Evolutionary conservation across 2,113 vertebrate genomes (phyloP), one percentile per base, ranked within the genome.

Genomic region (Australoheros scitulus): DNA sequence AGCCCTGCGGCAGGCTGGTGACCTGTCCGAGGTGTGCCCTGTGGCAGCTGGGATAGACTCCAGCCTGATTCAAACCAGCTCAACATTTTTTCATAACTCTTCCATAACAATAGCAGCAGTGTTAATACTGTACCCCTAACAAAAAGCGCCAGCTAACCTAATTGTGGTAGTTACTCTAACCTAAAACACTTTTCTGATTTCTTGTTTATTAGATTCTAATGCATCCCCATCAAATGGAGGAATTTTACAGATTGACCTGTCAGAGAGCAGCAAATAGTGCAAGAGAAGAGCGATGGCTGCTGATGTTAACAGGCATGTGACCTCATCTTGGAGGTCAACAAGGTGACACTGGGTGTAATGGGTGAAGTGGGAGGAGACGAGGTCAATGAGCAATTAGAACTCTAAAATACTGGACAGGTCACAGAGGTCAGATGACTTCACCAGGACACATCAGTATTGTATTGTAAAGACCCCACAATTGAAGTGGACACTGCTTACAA

Each of bases 351-450:
- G 88, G 91, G 90, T 87, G 89, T 87, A 80, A 81, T 41, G 78
- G 89, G 52, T 68, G 82, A 89, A 36, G 72, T 84, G 85, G 90
- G 89, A 92, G 81, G 86, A 90, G 88, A 90, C 55, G 68, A 80
- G 89, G 91, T 95, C 91, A 91, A 87, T 81, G 78, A 70, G 89
- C 95, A 93, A 94, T 95, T 93, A 93, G 79, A 86, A 85, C 80
- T 85, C 77, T 93, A 87, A 94, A 93, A 94, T 89, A 92, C 76
- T 47, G 83, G 61, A 55, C 47, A 60, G 90, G 90, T 93, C 92
- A 91, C 14, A 13, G 63, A 82, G 93, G 92, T 93, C 92, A 83
- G 47, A 65, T 93, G 91, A 94, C 93, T 86, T 93, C 83, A 92
- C 61, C 65, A 18, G 52, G 59, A 65, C 75, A 81, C 81, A 61